phyloP scores from a whole-genome alignment of 1,140 invertebrate species.

The Zeugodacus cucurbitae region DNA sequence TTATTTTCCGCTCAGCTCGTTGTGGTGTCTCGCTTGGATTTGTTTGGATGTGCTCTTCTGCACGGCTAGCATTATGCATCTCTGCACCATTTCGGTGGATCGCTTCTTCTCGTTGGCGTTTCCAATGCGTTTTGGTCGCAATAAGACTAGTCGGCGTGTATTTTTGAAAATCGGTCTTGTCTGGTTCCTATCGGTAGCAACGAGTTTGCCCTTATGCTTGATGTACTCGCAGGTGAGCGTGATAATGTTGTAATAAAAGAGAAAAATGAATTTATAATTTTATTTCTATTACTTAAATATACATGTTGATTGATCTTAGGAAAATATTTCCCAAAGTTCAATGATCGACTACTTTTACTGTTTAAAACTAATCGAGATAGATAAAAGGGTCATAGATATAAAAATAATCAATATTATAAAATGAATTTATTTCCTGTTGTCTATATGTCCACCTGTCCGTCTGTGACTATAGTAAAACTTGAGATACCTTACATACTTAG shows the following conservation, averaged over 20 bases:
- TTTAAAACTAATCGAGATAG: too few species aligned
- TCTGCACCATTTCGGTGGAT: constrained; percentile 95
- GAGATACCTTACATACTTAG: too few species aligned
- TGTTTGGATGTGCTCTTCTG: constrained; percentile 94
- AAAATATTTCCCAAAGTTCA: too few species aligned
- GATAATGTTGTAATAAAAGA: neutral
- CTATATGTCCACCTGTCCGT: too few species aligned
- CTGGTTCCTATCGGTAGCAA: constrained; percentile 88
- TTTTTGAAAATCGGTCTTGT: constrained; percentile 90
- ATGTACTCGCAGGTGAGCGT: constrained; percentile 85
- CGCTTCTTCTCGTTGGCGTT: constrained; percentile 86
- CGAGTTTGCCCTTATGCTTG: constrained; percentile 86
- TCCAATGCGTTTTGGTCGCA: constrained; percentile 89
- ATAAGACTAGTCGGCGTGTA: constrained; percentile 88
- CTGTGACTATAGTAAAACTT: too few species aligned
- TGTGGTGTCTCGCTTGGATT: constrained; percentile 88
- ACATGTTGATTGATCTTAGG: too few species aligned
- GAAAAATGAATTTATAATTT: too few species aligned
- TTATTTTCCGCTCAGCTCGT: constrained; percentile 82
- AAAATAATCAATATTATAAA: too few species aligned
- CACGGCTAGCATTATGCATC: constrained; percentile 95
- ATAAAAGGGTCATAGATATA: too few species aligned
- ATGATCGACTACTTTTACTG: too few species aligned
- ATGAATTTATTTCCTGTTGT: too few species aligned
- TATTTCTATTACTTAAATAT: too few species aligned